Percentiles rank a stretch among this genome's conserved stretches.
Conservation (phyloP, 2,888 invertebrate species). For the Pheosia tremula region DNA sequence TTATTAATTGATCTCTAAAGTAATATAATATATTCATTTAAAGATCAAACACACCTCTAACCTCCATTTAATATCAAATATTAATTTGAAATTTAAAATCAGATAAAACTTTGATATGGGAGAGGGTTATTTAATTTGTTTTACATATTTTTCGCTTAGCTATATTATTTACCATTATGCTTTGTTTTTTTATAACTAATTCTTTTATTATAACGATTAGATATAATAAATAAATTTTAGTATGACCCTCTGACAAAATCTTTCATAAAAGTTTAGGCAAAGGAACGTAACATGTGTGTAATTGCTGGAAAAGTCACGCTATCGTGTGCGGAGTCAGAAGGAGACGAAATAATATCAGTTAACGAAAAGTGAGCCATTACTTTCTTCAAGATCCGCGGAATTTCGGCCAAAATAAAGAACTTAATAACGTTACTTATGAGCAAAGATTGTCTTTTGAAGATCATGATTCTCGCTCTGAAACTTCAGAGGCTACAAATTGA, state of each 20-base stretch:
- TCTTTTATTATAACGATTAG: too few species aligned
- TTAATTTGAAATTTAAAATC: too few species aligned
- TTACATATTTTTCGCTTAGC: too few species aligned
- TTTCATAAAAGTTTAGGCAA: background rate
- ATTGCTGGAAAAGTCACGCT: constrained; percentile 1
- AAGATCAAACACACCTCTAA: constrained; percentile 37
- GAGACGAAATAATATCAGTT: constrained; percentile 4
- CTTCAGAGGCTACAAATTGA: background rate
- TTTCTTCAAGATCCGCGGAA: constrained; percentile 6
- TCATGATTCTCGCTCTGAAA: background rate
- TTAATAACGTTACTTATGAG: constrained; percentile 15
- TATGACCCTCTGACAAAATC: too few species aligned
- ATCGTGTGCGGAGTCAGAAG: background rate
- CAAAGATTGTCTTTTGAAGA: constrained; percentile 7
- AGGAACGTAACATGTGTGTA: background rate
- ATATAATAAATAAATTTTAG: too few species aligned
- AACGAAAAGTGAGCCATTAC: constrained; percentile 5
- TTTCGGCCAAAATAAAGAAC: constrained; percentile 11
- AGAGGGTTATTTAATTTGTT: too few species aligned
- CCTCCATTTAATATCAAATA: constrained; percentile 11
- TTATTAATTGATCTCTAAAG: constrained; percentile 14
- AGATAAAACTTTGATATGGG: too few species aligned
- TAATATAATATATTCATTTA: constrained; percentile 21
- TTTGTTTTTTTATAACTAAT: too few species aligned
- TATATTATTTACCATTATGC: too few species aligned